Base-by-base conservation (phyloP, 2,888 invertebrate species). In the Ophion ventricosus region DNA sequence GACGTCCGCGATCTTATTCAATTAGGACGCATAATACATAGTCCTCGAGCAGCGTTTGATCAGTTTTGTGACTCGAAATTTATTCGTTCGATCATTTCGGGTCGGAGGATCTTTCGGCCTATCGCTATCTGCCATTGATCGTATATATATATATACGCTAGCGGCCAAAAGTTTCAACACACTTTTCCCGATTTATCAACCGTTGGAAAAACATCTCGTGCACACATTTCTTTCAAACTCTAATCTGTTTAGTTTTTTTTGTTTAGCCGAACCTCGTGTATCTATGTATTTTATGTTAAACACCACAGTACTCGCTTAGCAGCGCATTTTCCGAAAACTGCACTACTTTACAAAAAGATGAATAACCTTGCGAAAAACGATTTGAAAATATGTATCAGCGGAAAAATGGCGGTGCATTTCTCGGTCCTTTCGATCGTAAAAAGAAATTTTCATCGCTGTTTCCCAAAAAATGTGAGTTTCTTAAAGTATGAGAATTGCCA, bases 61-160 rank as follows among this genome's bases (percentile, higher is more conserved):
- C 73, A 35, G 35, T 63, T 20, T 43, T n/a, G 3, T 40, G n/a
- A n/a, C 26, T 61, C 35, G n/a, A 26, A 74, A 66, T 76, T 64
- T 66, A 23, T 23, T 25, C 20, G 17, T 49, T 49, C 40, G 40
- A 40, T 35, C 35, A 3, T 35, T 35, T 8, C 35, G n/a, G n/a
- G n/a, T n/a, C 35, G 35, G 35, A 35, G 35, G 35, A 35, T 8
- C 3, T 8, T 5, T 3, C 35, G 8, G 35, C 8, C 4, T 35
- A 35, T 35, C 35, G 35, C 4, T 35, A 35, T 35, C 4, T 2
- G 11, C 10, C 8, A 43, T 11, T 14, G 43, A 11, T 43, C 10
- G 29, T 29, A 29, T 1, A 17, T 11, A 49, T 49, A 17, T 1
- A 49, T 1, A 11, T 17, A 14, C 49, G 2, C n/a, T 17, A 14